Conservation (phyloP, 2,797 vertebrate species). For the Arctocebus calabarensis region DNA sequence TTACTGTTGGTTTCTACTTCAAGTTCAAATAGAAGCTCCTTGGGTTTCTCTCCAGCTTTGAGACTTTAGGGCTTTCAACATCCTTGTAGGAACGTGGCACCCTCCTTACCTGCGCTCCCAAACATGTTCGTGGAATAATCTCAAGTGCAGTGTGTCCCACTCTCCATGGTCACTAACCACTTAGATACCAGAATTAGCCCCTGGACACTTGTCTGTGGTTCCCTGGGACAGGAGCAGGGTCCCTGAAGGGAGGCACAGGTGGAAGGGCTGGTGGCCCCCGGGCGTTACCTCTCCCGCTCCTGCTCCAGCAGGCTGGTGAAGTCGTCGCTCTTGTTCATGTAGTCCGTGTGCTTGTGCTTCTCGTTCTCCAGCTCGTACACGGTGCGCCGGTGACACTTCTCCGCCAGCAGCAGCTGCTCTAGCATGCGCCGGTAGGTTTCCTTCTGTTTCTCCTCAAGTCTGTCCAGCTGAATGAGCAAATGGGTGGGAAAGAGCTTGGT, state of each 20-base stretch:
- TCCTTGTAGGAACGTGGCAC: neutral
- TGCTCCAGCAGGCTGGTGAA: constrained; percentile 98
- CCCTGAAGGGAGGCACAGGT: accelerated
- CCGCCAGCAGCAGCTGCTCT: constrained; percentile 97
- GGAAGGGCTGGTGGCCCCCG: neutral
- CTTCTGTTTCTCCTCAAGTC: constrained; percentile 95
- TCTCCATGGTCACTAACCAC: neutral
- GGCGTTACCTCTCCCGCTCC: constrained; percentile 95
- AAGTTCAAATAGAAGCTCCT: neutral
- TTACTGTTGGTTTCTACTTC: neutral
- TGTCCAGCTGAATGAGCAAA: constrained; percentile 92
- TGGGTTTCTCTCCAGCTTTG: neutral
- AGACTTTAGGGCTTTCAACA: neutral
- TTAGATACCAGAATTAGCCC: neutral
- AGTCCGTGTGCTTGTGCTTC: constrained; percentile 96
- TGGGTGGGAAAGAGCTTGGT: neutral
- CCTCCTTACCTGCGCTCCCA: neutral
- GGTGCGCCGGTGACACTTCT: constrained; percentile 96
- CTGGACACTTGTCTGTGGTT: neutral
- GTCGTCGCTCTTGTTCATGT: constrained; percentile 98
- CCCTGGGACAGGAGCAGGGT: neutral
- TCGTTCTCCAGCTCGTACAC: constrained; percentile 95
- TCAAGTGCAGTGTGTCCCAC: neutral
- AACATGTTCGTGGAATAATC: neutral
- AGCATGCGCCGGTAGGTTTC: constrained; percentile 98